A percentile compares a stretch with the other conserved stretches of the same genome.
Evolutionary conservation across 2,113 vertebrate species (phyloP).

Genomic region (Lepidothrix coronata): DNA sequence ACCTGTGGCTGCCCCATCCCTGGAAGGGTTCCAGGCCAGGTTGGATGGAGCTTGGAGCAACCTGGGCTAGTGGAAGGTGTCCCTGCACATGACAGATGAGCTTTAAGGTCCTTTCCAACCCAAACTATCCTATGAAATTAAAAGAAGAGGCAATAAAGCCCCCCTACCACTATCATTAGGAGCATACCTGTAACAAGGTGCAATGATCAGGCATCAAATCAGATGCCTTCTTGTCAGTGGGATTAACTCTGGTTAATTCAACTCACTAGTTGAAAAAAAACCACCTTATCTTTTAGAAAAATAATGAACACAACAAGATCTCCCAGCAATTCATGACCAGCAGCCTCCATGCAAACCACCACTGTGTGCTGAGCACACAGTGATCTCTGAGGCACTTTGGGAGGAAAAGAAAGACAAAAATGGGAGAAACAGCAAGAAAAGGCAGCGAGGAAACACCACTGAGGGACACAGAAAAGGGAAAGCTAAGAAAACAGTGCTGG

Average conservation of each 20-base stretch:
- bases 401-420: neutral
- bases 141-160: neutral
- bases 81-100: neutral
- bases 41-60: neutral
- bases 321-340: neutral
- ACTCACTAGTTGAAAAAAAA: fast-evolving
- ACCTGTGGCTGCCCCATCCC: neutral
- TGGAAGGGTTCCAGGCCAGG: neutral
- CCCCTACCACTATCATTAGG: too few species aligned
- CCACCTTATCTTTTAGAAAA: neutral
- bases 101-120: neutral
- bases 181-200: neutral
- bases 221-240: neutral
- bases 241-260: neutral
- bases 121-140: neutral
- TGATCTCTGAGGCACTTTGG: neutral
- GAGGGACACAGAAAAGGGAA: neutral
- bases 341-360: neutral
- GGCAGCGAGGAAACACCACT: neutral
- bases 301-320: neutral
- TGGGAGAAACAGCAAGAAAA: neutral
- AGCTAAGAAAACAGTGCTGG: neutral
- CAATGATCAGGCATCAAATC: neutral
- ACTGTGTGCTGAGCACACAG: neutral
- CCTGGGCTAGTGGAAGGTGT: neutral